A percentile compares a stretch with the other conserved stretches of the same genome.
These are phyloP conservation scores for Caenorhabditis sp. DNA, from an alignment of 2,888 invertebrate species.

Conservation along the genomic window DNA sequence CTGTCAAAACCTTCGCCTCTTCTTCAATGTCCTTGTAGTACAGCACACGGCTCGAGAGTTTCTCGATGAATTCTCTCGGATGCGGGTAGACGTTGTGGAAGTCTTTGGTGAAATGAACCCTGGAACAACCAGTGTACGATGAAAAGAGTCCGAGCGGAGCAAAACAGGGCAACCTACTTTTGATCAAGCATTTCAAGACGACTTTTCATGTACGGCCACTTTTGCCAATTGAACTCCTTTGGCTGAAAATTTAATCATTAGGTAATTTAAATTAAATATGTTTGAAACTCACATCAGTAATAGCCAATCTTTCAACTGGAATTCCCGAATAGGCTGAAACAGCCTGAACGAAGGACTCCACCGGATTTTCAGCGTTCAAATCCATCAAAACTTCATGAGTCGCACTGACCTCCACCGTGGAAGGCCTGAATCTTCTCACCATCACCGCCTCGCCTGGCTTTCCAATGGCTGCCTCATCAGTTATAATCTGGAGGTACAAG, in stretches of 20 bases:
- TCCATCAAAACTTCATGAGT: slow-evolving; percentile 63
- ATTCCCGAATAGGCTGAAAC: slow-evolving; percentile 57
- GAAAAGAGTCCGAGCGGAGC: too few relatives aligned
- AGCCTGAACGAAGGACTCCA: slow-evolving; percentile 44
- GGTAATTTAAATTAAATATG: too few relatives aligned
- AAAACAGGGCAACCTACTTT: slow-evolving; percentile 48
- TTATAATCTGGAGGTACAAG: slow-evolving; percentile 70
- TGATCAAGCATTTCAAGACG: slow-evolving; percentile 69
- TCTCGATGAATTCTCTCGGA: slow-evolving; percentile 30
- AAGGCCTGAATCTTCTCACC: slow-evolving; percentile 67
- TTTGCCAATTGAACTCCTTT: slow-evolving; percentile 63
- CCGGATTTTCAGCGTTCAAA: slow-evolving; percentile 38
- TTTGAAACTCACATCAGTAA: slow-evolving; percentile 54
- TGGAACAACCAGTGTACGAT: too few relatives aligned
- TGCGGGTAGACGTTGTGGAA: slow-evolving; percentile 4
- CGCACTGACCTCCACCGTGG: slow-evolving; percentile 59
- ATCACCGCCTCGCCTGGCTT: slow-evolving; percentile 66
- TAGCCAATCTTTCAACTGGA: slow-evolving; percentile 64
- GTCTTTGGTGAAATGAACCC: slow-evolving; percentile 39
- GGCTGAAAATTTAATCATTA: too few relatives aligned
- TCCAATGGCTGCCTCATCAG: slow-evolving; percentile 50
- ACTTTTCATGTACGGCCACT: slow-evolving; percentile 70
- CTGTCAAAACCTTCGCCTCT: slow-evolving; percentile 67
- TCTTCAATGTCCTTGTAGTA: slow-evolving; percentile 73
- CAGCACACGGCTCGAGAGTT: slow-evolving; percentile 59